Base-by-base conservation (phyloP, 92 coral and sea anemone genomes). In the Actinostola sp. region DNA sequence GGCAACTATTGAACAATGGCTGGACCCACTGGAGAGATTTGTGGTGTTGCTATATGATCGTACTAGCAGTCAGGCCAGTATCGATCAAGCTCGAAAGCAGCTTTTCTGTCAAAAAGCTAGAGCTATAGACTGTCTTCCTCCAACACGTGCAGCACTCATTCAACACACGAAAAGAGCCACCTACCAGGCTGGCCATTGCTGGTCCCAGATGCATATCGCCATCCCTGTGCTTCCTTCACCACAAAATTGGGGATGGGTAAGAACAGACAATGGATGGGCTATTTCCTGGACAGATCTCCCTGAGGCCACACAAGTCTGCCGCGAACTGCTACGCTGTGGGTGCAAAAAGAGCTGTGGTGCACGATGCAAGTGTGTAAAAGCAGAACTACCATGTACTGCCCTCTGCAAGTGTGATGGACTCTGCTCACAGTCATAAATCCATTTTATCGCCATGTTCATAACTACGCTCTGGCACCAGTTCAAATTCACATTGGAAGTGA, bases 151-250 rank as follows among this genome's bases (percentile, higher is more conserved):
- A 67, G 82, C 75, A 10, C 79, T 80, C 25, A 35, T 85, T 59
- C 70, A 67, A 35, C 90, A 73, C 78, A 28, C 57, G 3, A 73
- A 66, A 52, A 33, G 78, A 34, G 68, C 78, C 29, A 60, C 85
- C 6, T 78, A 84, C 62, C 82, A 84, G 66, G 81, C 85, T 44
- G 77, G 84, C 8, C 61, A 71, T 54, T 64, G 76, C 67, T 84
- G 85, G 84, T 72, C 49, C 69, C 80, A 84, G 59, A 82, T 61
- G 67, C 44, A 49, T 62, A 71, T 39, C 39, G 56, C 71, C 16
- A 57, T 38, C 20, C 80, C 82, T 64, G 73, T 49, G 50, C 82
- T 84, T 50, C 85, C 89, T 38, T 79, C 78, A 12, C 85, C 71
- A 63, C 62, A 63, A 55, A 72, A 66, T 19, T 77, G 84, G 88